A percentile compares a stretch with the other conserved stretches of the same genome.
phyloP scores from a whole-genome alignment of 1,140 invertebrate species.

The Lepidotrigona ventralis region DNA sequence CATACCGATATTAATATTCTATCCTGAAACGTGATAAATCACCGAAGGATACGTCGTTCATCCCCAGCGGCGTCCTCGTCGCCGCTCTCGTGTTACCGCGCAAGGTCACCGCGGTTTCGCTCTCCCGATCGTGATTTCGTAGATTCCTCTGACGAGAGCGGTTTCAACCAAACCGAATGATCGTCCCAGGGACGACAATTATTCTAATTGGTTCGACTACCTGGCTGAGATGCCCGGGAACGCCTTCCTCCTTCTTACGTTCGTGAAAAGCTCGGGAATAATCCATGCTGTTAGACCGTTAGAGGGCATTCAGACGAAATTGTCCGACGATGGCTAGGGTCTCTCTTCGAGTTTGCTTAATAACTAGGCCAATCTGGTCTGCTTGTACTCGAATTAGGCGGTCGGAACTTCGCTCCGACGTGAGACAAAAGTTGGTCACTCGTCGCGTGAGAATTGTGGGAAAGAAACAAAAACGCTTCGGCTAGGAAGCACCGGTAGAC shows the following conservation, averaged over 20 bases:
- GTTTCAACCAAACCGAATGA: neutral
- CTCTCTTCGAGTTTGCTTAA: neutral
- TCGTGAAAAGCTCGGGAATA: neutral
- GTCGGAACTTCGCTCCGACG: neutral
- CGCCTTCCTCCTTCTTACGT: neutral
- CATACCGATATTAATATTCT: slow-evolving; percentile 74
- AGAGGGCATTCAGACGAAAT: neutral
- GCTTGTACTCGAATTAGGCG: neutral
- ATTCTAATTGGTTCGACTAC: slow-evolving; percentile 23
- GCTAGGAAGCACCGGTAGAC: neutral
- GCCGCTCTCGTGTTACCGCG: slow-evolving; percentile 57
- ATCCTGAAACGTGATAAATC: slow-evolving; percentile 65
- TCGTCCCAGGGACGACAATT: slow-evolving; percentile 1
- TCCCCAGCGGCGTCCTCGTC: slow-evolving; percentile 51
- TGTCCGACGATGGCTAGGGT: neutral
- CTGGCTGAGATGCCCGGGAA: neutral
- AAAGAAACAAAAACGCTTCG: neutral
- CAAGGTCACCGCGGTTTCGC: slow-evolving; percentile 27
- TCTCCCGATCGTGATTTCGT: neutral
- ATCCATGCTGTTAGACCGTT: neutral
- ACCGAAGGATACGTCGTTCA: slow-evolving; percentile 53
- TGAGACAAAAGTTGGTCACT: neutral
- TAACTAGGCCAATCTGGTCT: neutral
- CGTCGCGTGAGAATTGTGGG: slow-evolving; percentile 26
- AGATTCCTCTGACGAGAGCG: neutral